These are phyloP conservation scores for Seladonia tumulorum DNA, from an alignment of 2,888 invertebrate species.

Conservation along the genomic window DNA sequence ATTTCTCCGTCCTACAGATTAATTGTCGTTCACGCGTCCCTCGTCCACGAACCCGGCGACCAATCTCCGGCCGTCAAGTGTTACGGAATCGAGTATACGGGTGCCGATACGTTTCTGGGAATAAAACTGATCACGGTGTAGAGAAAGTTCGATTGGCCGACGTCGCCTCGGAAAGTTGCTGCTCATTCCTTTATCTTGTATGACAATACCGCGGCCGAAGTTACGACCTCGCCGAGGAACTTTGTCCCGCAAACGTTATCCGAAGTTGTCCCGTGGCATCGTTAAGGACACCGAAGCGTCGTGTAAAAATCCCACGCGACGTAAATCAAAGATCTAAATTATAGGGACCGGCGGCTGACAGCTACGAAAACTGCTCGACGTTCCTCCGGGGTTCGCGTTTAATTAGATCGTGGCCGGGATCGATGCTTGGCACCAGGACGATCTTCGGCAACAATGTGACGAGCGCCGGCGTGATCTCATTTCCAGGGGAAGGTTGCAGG, in stretches of 20 bases:
- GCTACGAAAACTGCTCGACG: neutral
- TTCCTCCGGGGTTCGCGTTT: conserved; percentile 26
- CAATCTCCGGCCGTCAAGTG: neutral
- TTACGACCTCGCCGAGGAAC: conserved; percentile 39
- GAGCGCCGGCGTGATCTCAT: conserved; percentile 11
- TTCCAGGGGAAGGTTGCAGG: conserved; percentile 11
- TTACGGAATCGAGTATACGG: neutral
- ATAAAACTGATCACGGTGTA: conserved; percentile 21
- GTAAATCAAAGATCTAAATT: conserved; percentile 16
- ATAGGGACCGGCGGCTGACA: neutral
- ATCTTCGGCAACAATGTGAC: neutral
- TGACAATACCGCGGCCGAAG: conserved; percentile 43
- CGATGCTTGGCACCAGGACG: conserved; percentile 39
- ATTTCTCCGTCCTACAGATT: neutral
- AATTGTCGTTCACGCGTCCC: neutral
- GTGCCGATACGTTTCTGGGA: conserved; percentile 25
- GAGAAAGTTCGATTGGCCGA: conserved; percentile 55
- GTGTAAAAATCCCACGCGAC: neutral
- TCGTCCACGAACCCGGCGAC: neutral
- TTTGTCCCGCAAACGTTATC: conserved; percentile 8
- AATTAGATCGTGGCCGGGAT: conserved; percentile 47
- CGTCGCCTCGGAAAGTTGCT: conserved; percentile 42
- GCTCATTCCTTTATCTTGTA: conserved; percentile 45
- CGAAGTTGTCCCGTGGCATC: conserved; percentile 2
- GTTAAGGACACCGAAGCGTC: conserved; percentile 21